phyloP scores from a whole-genome alignment of 2,113 vertebrate species.

The Cyanoliseus patagonus region DNA sequence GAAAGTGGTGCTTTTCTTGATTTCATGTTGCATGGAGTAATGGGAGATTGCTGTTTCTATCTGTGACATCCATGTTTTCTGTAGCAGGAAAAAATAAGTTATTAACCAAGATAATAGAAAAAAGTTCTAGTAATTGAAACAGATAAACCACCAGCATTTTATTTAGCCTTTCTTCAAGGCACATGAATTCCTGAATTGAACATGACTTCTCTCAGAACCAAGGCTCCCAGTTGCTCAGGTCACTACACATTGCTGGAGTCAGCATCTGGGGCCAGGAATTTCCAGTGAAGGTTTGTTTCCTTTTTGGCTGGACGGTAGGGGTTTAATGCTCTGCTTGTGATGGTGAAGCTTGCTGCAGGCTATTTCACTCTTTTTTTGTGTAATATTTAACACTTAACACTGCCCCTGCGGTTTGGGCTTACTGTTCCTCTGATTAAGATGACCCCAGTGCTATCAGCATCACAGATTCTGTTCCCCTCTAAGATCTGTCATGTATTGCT shows the following conservation, averaged over 20 bases:
- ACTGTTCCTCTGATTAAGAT: background rate
- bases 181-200: background rate
- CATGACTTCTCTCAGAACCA: background rate
- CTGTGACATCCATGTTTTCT: slow-evolving; percentile 88
- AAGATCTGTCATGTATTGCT: background rate
- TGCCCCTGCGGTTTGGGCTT: background rate
- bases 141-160: background rate
- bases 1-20: slow-evolving; percentile 33
- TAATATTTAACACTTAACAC: background rate
- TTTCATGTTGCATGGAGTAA: slow-evolving; percentile 33
- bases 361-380: background rate
- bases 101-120: background rate
- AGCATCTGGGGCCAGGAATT: background rate
- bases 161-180: background rate
- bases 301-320: background rate
- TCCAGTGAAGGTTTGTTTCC: background rate
- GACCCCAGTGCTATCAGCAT: background rate
- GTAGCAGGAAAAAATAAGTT: slow-evolving; percentile 40
- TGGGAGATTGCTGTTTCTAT: slow-evolving; percentile 78
- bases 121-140: background rate
- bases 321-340: background rate
- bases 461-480: background rate
- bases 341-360: background rate
- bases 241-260: background rate
- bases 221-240: background rate